Percentiles rank a stretch among this genome's conserved stretches.
Evolutionary conservation across 2,888 invertebrate species (phyloP).

Genomic region (Tipula lateralis): DNA sequence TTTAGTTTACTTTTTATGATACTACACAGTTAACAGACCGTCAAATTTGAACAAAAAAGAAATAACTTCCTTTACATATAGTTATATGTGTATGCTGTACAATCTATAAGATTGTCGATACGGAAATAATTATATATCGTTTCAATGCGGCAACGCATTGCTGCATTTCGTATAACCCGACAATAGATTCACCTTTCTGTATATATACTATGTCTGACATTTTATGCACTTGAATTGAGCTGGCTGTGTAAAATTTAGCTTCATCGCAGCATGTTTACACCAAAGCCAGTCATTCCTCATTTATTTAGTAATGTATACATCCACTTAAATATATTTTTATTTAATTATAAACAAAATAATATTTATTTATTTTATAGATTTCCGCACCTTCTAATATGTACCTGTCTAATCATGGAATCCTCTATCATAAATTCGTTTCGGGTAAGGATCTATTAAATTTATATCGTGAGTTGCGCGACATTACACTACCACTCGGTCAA

Average conservation of each 20-base stretch:
- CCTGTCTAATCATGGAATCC: not conserved
- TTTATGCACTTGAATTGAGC: not conserved
- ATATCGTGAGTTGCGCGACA: not conserved
- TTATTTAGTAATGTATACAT: not conserved
- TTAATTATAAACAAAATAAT: not conserved
- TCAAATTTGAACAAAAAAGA: not conserved
- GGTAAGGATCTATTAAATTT: not conserved
- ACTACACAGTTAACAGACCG: not conserved
- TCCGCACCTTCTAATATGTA: not conserved
- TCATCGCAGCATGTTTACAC: not conserved
- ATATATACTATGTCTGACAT: not conserved
- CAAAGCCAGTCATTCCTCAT: not conserved
- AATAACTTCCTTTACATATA: not conserved
- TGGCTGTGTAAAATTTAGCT: not conserved
- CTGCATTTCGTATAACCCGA: not conserved
- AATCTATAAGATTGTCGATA: no score
- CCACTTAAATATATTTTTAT: not conserved
- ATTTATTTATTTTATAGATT: not conserved
- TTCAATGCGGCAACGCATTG: not conserved
- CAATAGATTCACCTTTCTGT: not conserved
- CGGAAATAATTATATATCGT: not conserved
- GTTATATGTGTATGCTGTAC: not conserved
- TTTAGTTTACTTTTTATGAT: not conserved
- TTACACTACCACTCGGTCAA: not conserved
- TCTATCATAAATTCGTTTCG: not conserved